Conservation (phyloP, 1,140 invertebrate genomes). For the Carposina sasakii region DNA sequence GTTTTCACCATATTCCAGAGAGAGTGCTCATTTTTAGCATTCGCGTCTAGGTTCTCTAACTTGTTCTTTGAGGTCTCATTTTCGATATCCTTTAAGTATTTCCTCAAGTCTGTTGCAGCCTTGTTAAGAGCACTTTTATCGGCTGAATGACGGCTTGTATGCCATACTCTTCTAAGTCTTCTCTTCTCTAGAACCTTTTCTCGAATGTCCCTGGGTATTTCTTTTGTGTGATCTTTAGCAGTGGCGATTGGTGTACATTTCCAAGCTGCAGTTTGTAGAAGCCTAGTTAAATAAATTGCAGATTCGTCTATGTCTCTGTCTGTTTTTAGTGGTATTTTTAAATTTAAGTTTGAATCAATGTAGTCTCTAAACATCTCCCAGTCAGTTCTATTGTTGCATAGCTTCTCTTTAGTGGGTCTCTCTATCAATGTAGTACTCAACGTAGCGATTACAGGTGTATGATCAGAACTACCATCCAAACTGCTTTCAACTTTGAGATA, state of each 20-base stretch:
- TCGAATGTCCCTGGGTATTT: background rate
- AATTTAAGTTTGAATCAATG: background rate
- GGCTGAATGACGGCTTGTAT: background rate
- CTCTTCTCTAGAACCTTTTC: background rate
- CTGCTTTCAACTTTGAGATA: background rate
- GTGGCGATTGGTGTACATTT: background rate
- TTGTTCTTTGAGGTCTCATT: background rate
- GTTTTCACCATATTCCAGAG: slow-evolving; percentile 6
- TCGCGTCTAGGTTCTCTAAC: slow-evolving; percentile 2
- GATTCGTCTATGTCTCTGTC: background rate
- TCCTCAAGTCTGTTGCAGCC: background rate
- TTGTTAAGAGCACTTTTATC: background rate
- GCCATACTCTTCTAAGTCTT: background rate
- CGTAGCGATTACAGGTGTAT: background rate
- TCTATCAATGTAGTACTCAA: background rate
- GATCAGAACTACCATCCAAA: background rate
- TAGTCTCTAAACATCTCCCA: background rate
- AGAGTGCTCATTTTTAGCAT: background rate
- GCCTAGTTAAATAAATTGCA: background rate
- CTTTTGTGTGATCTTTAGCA: background rate
- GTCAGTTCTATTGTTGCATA: background rate
- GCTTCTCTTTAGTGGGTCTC: background rate
- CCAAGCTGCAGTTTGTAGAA: background rate
- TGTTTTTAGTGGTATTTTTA: slow-evolving; percentile 1
- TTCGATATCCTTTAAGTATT: background rate